A percentile compares a stretch with the other conserved stretches of the same genome.
phyloP scores from a whole-genome alignment of 2,888 invertebrate species.

The Omphaloscelis lunosa region DNA sequence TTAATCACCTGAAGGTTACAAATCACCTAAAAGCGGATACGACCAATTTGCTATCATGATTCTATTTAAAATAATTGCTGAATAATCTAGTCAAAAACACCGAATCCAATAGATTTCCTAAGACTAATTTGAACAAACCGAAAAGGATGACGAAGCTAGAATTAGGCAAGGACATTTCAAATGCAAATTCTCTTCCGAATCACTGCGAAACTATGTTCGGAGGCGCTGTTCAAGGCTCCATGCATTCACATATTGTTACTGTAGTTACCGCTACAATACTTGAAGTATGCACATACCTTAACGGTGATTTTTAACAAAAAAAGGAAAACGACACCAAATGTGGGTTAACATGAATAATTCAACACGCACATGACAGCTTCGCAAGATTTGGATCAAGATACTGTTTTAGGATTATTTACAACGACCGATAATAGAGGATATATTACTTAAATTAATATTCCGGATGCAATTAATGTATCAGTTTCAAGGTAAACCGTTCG shows the following conservation, averaged over 20 bases:
- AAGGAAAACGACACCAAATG: slow-evolving; percentile 58
- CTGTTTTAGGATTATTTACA: slow-evolving; percentile 61
- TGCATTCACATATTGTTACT: slow-evolving; percentile 56
- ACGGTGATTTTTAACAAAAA: slow-evolving; percentile 61
- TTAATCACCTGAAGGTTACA: slow-evolving; percentile 37
- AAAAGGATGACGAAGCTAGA: slow-evolving; percentile 51
- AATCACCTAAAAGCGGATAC: slow-evolving; percentile 30
- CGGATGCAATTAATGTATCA: slow-evolving; percentile 48
- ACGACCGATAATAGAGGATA: slow-evolving; percentile 49
- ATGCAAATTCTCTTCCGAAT: slow-evolving; percentile 58
- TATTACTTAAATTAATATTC: slow-evolving; percentile 56
- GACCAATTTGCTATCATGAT: slow-evolving; percentile 28
- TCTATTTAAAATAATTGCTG: slow-evolving; percentile 46
- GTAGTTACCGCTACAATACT: slow-evolving; percentile 52
- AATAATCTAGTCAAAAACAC: slow-evolving; percentile 37
- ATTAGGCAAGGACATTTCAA: slow-evolving; percentile 53
- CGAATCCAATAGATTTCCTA: slow-evolving; percentile 42
- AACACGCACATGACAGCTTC: slow-evolving; percentile 51
- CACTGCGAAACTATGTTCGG: slow-evolving; percentile 47
- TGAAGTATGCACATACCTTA: slow-evolving; percentile 49
- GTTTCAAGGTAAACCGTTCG: slow-evolving; percentile 45
- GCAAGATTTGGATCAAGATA: slow-evolving; percentile 62
- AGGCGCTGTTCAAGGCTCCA: slow-evolving; percentile 60
- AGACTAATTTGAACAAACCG: slow-evolving; percentile 45
- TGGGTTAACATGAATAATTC: slow-evolving; percentile 72